Evolutionary conservation across 2,797 vertebrate genomes (phyloP).

Genomic region (Notamacropus eugenii): DNA sequence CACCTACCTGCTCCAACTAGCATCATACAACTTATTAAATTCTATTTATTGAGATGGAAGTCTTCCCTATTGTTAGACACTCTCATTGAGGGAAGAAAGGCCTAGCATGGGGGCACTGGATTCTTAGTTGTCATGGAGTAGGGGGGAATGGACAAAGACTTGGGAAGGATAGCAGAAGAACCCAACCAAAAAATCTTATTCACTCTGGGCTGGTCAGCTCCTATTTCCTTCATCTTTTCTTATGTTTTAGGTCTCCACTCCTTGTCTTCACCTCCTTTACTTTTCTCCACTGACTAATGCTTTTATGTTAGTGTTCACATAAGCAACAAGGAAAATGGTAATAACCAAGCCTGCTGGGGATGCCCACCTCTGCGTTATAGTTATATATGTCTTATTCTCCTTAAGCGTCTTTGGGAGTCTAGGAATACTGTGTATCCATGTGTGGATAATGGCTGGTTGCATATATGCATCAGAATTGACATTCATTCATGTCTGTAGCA

Average conservation of each 20-base stretch:
- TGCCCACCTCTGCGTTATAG: background rate
- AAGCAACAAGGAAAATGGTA: background rate
- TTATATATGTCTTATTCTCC: background rate
- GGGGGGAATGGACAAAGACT: background rate
- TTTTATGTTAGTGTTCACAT: background rate
- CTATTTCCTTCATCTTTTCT: background rate
- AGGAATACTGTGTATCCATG: background rate
- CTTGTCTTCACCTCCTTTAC: background rate
- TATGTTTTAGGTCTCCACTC: background rate
- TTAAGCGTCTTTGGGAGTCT: too few species aligned
- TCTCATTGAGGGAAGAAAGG: background rate
- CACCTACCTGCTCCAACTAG: background rate
- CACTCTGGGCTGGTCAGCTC: background rate
- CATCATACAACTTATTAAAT: background rate
- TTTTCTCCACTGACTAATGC: background rate
- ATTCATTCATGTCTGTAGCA: background rate
- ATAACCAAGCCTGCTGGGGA: background rate
- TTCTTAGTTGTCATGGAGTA: background rate
- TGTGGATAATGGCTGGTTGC: background rate
- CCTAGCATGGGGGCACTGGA: background rate
- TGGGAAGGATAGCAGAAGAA: background rate
- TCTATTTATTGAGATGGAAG: background rate
- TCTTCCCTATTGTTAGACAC: background rate
- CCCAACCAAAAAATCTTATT: background rate
- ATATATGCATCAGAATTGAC: background rate